Conservation (phyloP, 2,797 vertebrate genomes). For the Mormyrops boulengeri region DNA sequence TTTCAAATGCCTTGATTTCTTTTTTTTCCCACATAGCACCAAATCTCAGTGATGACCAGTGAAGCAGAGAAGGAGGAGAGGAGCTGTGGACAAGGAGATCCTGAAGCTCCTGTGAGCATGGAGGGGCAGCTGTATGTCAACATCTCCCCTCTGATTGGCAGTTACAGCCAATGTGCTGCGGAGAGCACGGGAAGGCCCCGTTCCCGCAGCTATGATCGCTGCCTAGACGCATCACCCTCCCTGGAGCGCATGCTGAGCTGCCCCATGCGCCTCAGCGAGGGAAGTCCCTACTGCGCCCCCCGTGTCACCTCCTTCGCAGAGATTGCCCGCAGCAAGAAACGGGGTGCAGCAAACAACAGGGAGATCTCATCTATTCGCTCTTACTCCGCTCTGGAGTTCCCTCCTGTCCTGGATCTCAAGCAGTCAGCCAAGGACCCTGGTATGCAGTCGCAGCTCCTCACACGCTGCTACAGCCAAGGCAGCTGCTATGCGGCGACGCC, state of each 20-base stretch:
- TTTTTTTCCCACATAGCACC: constrained; percentile 6
- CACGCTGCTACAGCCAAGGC: constrained; percentile 67
- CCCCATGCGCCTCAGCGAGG: constrained; percentile 82
- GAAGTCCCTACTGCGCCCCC: constrained; percentile 53
- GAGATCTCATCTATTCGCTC: constrained; percentile 78
- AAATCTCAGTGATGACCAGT: constrained; percentile 16
- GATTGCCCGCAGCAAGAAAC: constrained; percentile 78
- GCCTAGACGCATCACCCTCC: constrained; percentile 77
- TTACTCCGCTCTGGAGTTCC: constrained; percentile 78
- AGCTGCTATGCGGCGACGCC: constrained; percentile 31
- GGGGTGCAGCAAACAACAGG: constrained; percentile 32
- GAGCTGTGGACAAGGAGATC: background rate
- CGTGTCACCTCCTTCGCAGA: constrained; percentile 93
- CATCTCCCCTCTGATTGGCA: constrained; percentile 65
- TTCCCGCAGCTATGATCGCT: constrained; percentile 90
- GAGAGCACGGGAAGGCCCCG: constrained; percentile 61
- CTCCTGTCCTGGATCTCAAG: constrained; percentile 69
- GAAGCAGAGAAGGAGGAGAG: constrained; percentile 36
- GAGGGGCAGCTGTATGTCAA: constrained; percentile 90
- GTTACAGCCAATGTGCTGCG: constrained; percentile 40
- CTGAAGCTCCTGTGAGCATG: constrained; percentile 22
- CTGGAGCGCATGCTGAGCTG: constrained; percentile 95
- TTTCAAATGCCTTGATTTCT: background rate
- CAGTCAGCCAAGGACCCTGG: constrained; percentile 56
- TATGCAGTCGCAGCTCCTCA: constrained; percentile 62